These are phyloP conservation scores for Drosophila burlai DNA, from an alignment of 1,140 invertebrate species.

Conservation along the genomic window DNA sequence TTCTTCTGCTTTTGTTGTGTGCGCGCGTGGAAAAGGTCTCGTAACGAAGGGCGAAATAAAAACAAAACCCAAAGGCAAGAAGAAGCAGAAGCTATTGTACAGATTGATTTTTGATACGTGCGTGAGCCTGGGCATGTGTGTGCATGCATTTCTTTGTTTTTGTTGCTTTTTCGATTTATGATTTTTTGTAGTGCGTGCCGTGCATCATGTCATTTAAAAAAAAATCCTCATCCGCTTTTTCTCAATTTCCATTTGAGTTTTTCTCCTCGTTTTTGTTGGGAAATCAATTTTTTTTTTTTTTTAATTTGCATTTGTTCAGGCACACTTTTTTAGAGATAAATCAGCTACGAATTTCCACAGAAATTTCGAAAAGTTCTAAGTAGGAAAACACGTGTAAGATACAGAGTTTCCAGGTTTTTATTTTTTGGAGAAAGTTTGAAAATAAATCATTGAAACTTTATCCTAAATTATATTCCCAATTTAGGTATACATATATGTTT, in stretches of 20 bases:
- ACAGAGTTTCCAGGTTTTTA: not conserved
- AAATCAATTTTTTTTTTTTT: constrained; percentile 27
- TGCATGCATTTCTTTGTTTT: not conserved
- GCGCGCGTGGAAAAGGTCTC: constrained; percentile 73
- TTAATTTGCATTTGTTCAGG: constrained; percentile 21
- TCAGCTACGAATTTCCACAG: constrained; percentile 4
- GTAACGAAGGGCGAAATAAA: constrained; percentile 80
- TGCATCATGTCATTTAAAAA: constrained; percentile 30
- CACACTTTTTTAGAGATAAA: constrained; percentile 29
- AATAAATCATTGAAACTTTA: not conserved
- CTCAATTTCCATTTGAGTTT: constrained; percentile 8
- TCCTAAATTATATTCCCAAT: no score
- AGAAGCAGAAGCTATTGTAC: constrained; percentile 48
- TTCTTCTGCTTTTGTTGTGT: constrained; percentile 29
- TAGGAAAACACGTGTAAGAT: not conserved
- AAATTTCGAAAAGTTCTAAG: not conserved
- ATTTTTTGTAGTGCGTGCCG: constrained; percentile 22
- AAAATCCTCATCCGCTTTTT: constrained; percentile 5
- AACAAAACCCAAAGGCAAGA: constrained; percentile 76
- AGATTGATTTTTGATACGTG: constrained; percentile 53
- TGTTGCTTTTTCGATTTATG: not conserved
- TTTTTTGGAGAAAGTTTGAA: not conserved
- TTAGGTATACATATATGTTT: no score
- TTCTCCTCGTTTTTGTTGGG: constrained; percentile 2
- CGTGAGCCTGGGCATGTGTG: constrained; percentile 10